These are phyloP conservation scores for Plagodis pulveraria DNA, from an alignment of 2,888 invertebrate genomes.

Conservation along the genomic window DNA sequence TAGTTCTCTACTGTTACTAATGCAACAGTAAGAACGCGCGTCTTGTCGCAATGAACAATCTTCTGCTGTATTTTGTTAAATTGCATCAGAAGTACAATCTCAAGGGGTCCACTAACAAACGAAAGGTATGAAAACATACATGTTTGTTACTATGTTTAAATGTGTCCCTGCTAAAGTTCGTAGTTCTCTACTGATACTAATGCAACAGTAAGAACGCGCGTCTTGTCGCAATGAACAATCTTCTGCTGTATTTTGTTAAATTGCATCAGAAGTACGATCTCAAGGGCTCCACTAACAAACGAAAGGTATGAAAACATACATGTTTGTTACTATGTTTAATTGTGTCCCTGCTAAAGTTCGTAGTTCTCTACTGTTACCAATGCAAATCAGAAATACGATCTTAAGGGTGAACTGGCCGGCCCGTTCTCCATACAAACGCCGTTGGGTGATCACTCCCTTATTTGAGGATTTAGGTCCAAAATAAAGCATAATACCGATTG, in stretches of 20 bases:
- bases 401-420: too few species aligned
- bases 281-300: constrained; percentile 99
- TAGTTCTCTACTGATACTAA: constrained; percentile 99
- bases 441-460: too few species aligned
- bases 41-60: constrained; percentile 99
- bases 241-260: constrained; percentile 96
- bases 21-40: constrained; percentile 99
- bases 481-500: too few species aligned
- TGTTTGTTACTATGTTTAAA: too few species aligned
- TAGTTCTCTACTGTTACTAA: constrained; percentile 99
- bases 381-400: constrained; percentile 99
- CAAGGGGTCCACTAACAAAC: constrained; percentile 99
- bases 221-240: constrained; percentile 99
- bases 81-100: constrained; percentile 99
- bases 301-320: constrained; percentile 87
- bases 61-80: constrained; percentile 96
- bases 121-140: constrained; percentile 87
- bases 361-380: constrained; percentile 99
- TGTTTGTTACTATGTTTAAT: too few species aligned
- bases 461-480: too few species aligned
- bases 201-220: constrained; percentile 99
- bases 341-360: constrained; percentile 97
- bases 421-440: too few species aligned
- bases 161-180: constrained; percentile 97
- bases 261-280: constrained; percentile 99